A percentile compares a stretch with the other conserved stretches of the same genome.
These are phyloP conservation scores for Encarsia formosa DNA, from an alignment of 2,888 invertebrate species.

Conservation along the genomic window DNA sequence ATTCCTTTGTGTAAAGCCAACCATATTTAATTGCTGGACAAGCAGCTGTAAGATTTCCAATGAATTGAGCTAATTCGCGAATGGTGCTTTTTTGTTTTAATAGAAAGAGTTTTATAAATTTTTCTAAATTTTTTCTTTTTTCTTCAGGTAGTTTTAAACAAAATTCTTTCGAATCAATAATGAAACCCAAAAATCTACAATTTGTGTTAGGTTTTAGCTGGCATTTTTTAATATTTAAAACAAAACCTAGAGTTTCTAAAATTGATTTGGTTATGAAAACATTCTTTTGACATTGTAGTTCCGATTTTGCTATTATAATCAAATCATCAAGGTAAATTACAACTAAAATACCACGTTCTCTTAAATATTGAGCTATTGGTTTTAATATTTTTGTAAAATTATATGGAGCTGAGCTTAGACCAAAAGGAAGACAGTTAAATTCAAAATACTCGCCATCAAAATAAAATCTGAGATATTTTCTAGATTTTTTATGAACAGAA, in stretches of 20 bases:
- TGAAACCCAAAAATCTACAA: not conserved
- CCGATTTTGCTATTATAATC: not conserved
- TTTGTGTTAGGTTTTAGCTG: not conserved
- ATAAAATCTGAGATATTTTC: conserved; percentile 2
- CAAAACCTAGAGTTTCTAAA: not conserved
- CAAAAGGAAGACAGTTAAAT: conserved; percentile 8
- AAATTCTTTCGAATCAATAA: not conserved
- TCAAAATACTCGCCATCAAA: not conserved
- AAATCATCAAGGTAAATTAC: not conserved
- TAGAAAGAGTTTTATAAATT: not conserved
- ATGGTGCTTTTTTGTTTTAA: conserved; percentile 3
- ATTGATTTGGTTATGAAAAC: not conserved
- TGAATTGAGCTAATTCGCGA: conserved; percentile 15
- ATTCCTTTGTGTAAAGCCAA: conserved; percentile 6
- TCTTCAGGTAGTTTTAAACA: not conserved
- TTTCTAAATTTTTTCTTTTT: not conserved
- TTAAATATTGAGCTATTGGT: not conserved
- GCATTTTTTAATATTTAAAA: not conserved
- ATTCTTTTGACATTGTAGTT: not conserved
- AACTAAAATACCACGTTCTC: not conserved
- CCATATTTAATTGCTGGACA: conserved; percentile 18
- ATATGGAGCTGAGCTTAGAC: not conserved
- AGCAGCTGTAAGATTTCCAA: conserved; percentile 11
- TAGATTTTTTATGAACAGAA: not conserved
- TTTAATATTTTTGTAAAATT: conserved; percentile 11